Base-by-base conservation (phyloP, 2,113 vertebrate genomes). In the Desmodus rotundus region DNA sequence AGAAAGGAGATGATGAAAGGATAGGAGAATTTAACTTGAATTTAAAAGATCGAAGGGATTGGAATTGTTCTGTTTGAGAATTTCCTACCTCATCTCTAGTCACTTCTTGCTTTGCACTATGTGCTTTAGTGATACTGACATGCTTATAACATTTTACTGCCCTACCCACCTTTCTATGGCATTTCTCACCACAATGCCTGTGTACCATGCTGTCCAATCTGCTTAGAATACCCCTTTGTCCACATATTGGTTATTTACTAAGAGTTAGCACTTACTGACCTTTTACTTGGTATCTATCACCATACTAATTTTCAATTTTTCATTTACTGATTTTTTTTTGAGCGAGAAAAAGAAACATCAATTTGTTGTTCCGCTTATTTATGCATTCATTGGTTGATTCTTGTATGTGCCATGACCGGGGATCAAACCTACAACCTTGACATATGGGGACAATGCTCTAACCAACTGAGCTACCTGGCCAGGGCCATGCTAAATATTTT, bases 1-100 rank as follows among this genome's bases (percentile, higher is more conserved):
- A 93, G 47, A 70, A 67, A 93, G 80, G 84, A 95, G 45, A 47
- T 41, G 41, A 76, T 63, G 73, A 93, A 93, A 93, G 47, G 45
- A 36, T 36, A 84, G 52, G 56, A 85, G 33, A 91, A 50, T 67
- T 33, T 76, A 70, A 76, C n/a, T 91, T 88, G 85, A 81, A 94
- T 74, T 47, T 5, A 45, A 93, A 94, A 85, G 43, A 20, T 82
- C 20, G 68, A 74, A 81, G 77, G 61, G n/a, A 43, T 16, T 67
- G 38, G 41, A 85, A 54, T 65, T 38, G 17, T 87, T 74, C 68
- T 43, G 2, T 38, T 89, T 76, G 47, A 76, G 67, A 72, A 47
- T 45, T 68, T 63, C 80, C 38, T 58, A n/a, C 43, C 58, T 26
- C 17, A 26, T 61, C 58, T 61, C 26, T 61, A 26, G 24, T 61